phyloP scores from a whole-genome alignment of 1,140 invertebrate species.

The Zaprionus davidi region DNA sequence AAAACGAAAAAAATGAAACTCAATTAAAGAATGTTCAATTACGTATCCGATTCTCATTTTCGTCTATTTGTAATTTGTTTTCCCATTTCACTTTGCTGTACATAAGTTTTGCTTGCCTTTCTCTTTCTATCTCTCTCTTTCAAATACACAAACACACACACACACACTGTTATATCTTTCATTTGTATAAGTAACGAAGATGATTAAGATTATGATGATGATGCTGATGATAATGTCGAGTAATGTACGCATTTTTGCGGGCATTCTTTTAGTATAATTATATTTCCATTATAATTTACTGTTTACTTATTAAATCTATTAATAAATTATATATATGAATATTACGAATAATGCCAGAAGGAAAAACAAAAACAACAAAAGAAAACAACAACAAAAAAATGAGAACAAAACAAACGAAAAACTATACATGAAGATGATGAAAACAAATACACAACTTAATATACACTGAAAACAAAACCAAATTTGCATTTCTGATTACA shows the following conservation, averaged over 20 bases:
- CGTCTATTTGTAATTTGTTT: slow-evolving; percentile 33
- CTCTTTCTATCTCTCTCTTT: slow-evolving; percentile 29
- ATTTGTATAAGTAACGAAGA: slow-evolving; percentile 28
- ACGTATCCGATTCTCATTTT: slow-evolving; percentile 30
- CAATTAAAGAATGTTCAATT: slow-evolving; percentile 26
- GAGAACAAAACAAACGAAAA: slow-evolving; percentile 38
- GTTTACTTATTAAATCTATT: slow-evolving; percentile 68
- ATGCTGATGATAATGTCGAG: slow-evolving; percentile 20
- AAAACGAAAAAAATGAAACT: slow-evolving; percentile 4
- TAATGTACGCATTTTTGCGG: slow-evolving; percentile 48
- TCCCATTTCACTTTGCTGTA: slow-evolving; percentile 69
- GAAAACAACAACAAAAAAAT: slow-evolving; percentile 26
- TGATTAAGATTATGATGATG: slow-evolving; percentile 12
- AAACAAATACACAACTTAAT: slow-evolving; percentile 83
- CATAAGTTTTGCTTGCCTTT: slow-evolving; percentile 68
- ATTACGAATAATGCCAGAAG: slow-evolving; percentile 63
- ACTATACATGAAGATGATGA: slow-evolving; percentile 62
- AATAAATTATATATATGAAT: slow-evolving; percentile 70
- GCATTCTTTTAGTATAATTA: slow-evolving; percentile 69
- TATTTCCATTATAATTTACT: slow-evolving; percentile 59
- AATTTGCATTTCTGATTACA: slow-evolving; percentile 75
- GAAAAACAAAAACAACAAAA: slow-evolving; percentile 19
- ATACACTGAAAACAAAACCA: slow-evolving; percentile 79
- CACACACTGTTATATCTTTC: slow-evolving; percentile 36
- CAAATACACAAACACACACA: background rate